Base-by-base conservation (phyloP, 2,113 vertebrate species). In the Polypterus senegalus region DNA sequence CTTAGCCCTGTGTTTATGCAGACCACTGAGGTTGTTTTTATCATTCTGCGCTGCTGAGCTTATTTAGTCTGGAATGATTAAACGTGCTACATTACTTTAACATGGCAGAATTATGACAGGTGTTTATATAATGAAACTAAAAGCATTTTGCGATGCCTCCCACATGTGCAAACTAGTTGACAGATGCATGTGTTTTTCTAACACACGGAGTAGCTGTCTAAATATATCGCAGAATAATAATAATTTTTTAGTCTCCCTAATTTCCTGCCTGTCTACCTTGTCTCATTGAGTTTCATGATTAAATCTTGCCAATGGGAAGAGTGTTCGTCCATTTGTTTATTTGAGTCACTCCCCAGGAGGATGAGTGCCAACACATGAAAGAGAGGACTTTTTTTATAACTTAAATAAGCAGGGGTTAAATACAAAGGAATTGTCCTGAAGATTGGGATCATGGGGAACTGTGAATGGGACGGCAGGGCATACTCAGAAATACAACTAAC, bases 91-190 rank as follows among this genome's bases (percentile, higher is more conserved):
- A 79, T 83, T 82, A 80, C 83, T 82, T 82, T 79, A 81, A 74
- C 79, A 70, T 80, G 82, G 79, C 81, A 84, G 81, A 80, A 79
- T 81, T 78, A 82, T 83, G 82, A 82, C 81, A 81, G 79, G 74
- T 85, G 82, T 86, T 87, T 86, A 86, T 80, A 81, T 78, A 74
- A 70, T 71, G 69, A 76, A 67, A 72, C 73, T 72, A 75, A 76
- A 60, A 80, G 75, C 71, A 76, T 83, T 83, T 84, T 74, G 81
- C 73, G 74, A 77, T 78, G 82, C 75, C 81, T 84, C 79, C 79
- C 77, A 83, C 78, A 74, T 72, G 77, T 80, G 79, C 80, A 75
- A 73, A 70, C 69, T 63, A 65, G 71, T 73, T 79, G 79, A 81
- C 78, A 81, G 77, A 80, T 79, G 76, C 5, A 75, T 76, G 74